A percentile compares a stretch with the other conserved stretches of the same genome.
phyloP scores from a whole-genome alignment of 23 tunicate species.

The Aplidium turbinatum region DNA sequence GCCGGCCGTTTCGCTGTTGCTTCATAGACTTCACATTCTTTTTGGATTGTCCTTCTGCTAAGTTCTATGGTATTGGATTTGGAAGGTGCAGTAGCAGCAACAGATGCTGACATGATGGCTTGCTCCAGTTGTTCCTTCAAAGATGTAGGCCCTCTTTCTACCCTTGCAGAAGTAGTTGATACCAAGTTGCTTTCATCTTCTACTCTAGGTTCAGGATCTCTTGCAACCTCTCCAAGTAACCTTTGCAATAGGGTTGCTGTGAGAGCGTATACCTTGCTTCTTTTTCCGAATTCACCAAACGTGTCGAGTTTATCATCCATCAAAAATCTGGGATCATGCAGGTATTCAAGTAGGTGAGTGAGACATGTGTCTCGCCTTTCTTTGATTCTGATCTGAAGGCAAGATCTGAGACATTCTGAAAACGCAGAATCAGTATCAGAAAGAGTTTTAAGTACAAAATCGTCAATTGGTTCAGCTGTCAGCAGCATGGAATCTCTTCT shows the following conservation, averaged over 20 bases:
- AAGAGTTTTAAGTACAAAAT: slow-evolving; percentile 41
- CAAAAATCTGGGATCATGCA: slow-evolving; percentile 43
- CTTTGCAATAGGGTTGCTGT: slow-evolving; percentile 51
- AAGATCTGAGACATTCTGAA: slow-evolving; percentile 40
- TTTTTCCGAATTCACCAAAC: slow-evolving; percentile 56
- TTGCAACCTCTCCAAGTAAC: slow-evolving; percentile 38
- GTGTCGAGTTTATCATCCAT: slow-evolving; percentile 41
- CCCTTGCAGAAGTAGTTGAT: slow-evolving; percentile 34
- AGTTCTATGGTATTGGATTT: too few species aligned
- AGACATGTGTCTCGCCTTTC: slow-evolving; percentile 45
- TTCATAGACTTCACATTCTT: slow-evolving; percentile 51
- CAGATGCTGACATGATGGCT: slow-evolving; percentile 58
- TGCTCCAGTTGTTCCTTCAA: slow-evolving; percentile 42
- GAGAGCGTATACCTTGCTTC: slow-evolving; percentile 46
- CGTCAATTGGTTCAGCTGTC: slow-evolving; percentile 54
- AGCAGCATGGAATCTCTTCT: slow-evolving; percentile 42
- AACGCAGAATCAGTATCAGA: slow-evolving; percentile 40
- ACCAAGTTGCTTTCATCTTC: slow-evolving; percentile 39
- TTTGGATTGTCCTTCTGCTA: slow-evolving; percentile 50
- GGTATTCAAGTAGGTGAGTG: slow-evolving; percentile 39
- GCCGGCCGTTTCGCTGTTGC: slow-evolving; percentile 57
- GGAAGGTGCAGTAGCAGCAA: slow-evolving; percentile 41
- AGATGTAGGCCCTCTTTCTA: slow-evolving; percentile 37
- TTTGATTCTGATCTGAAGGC: slow-evolving; percentile 47
- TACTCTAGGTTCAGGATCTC: too few species aligned